Base-by-base conservation (phyloP, 2,113 vertebrate species). In the Ciconia maguari region DNA sequence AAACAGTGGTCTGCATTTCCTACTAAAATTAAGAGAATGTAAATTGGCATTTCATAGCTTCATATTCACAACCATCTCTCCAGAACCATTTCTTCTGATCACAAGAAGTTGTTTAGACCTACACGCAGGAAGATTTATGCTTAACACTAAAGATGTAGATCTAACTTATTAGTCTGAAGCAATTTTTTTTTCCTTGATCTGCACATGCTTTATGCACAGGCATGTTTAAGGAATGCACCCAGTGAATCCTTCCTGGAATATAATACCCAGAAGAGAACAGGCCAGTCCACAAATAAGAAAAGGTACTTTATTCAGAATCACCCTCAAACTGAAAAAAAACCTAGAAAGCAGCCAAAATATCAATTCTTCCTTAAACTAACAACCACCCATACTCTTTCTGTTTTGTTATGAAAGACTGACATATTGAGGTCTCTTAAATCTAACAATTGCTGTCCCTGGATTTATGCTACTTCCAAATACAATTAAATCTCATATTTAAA, bases 101-200 rank as follows among this genome's bases (percentile, higher is more conserved):
- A 68, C 49, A 90, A 74, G 41, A 84, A 49, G 18, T 68, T 83
- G n/a, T 79, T 89, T 83, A 94, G 81, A 72, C 27, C 36, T 92
- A 76, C 11, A 79, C 4, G 1, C 44, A 83, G 38, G 36, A 83
- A 91, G 42, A 91, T 75, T 91, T 87, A 94, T 62, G 25, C 38
- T 48, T 93, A 89, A 79, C 26, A 92, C 78, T 32, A 89, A 96
- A 91, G 61, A 57, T 3, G 2, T 81, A 95, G 66, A 84, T 75
- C 55, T 75, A 89, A 87, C 69, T 81, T 95, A 75, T 75, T 92
- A 87, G 64, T 84, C 51, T 84, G 48, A 91, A 84, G 60, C 69
- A 77, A 79, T 93, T 89, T 71, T 41, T 91, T 91, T 78, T 75
- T 42, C 48, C 65, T 84, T 84, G 61, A 90, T 90, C 84, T 91